Evolutionary conservation across 2,113 vertebrate species (phyloP), one percentile per base, ranked within the genome.

Genomic region (Rhinogobius similis): DNA sequence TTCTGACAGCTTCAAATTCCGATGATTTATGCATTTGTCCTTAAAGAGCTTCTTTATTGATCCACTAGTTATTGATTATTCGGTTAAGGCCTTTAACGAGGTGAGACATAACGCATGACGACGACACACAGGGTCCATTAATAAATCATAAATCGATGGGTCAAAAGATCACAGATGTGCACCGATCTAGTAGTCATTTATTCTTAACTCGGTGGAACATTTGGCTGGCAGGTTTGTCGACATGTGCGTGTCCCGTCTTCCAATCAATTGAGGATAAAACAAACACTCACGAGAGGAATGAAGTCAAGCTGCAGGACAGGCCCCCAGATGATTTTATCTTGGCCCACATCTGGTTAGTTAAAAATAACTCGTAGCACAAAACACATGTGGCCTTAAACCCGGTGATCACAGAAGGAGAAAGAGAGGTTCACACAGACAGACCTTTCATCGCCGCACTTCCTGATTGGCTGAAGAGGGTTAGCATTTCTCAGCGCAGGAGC

Each of bases 301-400:
- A 85, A 85, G 77, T 79, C 7, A 38, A 76, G 82, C 81, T 78
- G 65, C 65, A 72, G 82, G 73, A 90, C 82, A 85, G 70, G 84
- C 85, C 75, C 67, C 75, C 76, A 88, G 79, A 87, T 90, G 85
- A 88, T 88, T 83, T 76, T 79, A 90, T 91, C 89, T 82, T n/a
- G 58, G 55, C 64, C 61, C 79, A 90, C 90, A 91, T 91, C 85
- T 89, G 89, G 83, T 27, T 68, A 63, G 87, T 81, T 88, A 89
- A 91, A 92, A 90, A 91, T 90, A 90, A 78, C 79, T 63, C 72
- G 0, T 23, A 20, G 27, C 63, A 7, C 59, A 27, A 72, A 39
- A 52, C 78, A 70, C 68, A 79, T 52, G 68, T 13, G 68, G 70
- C 70, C 65, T 76, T 67, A 78, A 80, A 62, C 65, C n/a, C 44